These are phyloP conservation scores for Paramuricea clavata DNA, from an alignment of 92 coral and sea anemone genomes.

Conservation along the genomic window DNA sequence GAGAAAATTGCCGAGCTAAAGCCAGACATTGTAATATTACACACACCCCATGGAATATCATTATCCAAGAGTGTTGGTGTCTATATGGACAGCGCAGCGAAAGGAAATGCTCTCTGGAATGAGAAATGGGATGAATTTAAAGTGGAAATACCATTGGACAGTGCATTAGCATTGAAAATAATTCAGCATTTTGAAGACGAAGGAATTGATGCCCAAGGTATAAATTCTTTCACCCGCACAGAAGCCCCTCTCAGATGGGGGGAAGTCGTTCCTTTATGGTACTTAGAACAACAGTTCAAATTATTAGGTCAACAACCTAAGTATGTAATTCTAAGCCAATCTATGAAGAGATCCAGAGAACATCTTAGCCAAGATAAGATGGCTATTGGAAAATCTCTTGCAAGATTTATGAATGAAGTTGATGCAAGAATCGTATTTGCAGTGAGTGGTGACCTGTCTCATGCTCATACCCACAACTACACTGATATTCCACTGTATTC, in stretches of 20 bases:
- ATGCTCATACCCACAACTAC: slow-evolving; percentile 57
- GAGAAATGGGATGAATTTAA: slow-evolving; percentile 73
- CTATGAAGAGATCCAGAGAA: slow-evolving; percentile 27
- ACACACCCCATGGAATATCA: slow-evolving; percentile 76
- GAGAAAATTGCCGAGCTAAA: slow-evolving; percentile 63
- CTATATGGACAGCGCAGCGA: slow-evolving; percentile 61
- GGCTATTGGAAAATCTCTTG: slow-evolving; percentile 61
- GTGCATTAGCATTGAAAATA: slow-evolving; percentile 56
- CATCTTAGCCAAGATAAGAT: slow-evolving; percentile 19
- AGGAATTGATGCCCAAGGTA: slow-evolving; percentile 68
- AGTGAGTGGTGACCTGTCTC: slow-evolving; percentile 81
- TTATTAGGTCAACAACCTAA: slow-evolving; percentile 65
- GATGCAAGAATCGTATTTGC: slow-evolving; percentile 72
- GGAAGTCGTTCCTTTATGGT: slow-evolving; percentile 83
- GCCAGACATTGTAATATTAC: slow-evolving; percentile 69
- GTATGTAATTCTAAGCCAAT: slow-evolving; percentile 64
- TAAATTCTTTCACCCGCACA: slow-evolving; percentile 60
- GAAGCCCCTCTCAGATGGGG: slow-evolving; percentile 85
- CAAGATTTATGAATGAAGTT: slow-evolving; percentile 52
- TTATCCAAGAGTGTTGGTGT: slow-evolving; percentile 71
- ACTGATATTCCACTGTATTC: slow-evolving; percentile 67
- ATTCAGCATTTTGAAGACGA: slow-evolving; percentile 60
- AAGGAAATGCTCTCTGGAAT: slow-evolving; percentile 85
- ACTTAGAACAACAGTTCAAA: slow-evolving; percentile 55
- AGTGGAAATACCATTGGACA: slow-evolving; percentile 58